phyloP scores from a whole-genome alignment of 2,888 invertebrate species.

The Xylota segnis region DNA sequence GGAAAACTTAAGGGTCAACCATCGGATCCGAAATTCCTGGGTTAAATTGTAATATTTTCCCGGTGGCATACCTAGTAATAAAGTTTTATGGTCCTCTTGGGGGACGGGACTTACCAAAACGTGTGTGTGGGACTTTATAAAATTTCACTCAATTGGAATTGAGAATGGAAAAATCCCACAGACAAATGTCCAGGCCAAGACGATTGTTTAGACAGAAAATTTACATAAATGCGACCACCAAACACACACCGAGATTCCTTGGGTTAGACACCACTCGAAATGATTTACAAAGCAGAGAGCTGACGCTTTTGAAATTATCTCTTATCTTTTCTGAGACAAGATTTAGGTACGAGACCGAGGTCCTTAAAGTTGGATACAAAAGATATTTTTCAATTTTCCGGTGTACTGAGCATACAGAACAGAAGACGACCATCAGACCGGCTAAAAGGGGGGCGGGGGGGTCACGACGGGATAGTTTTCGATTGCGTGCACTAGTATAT shows the following conservation, averaged over 20 bases:
- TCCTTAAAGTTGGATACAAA: slow-evolving; percentile 56
- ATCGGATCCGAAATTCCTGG: slow-evolving; percentile 62
- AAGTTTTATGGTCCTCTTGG: slow-evolving; percentile 44
- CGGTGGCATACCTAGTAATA: slow-evolving; percentile 69
- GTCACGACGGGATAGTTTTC: slow-evolving; percentile 61
- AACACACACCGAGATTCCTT: neutral
- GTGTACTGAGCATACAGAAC: slow-evolving; percentile 49
- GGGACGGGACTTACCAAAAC: neutral
- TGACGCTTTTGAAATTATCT: slow-evolving; percentile 67
- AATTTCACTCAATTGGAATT: slow-evolving; percentile 29
- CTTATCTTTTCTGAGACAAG: slow-evolving; percentile 59
- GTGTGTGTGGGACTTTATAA: slow-evolving; percentile 36
- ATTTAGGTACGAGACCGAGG: slow-evolving; percentile 37
- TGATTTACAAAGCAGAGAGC: slow-evolving; percentile 53
- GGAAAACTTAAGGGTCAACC: slow-evolving; percentile 62
- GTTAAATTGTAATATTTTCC: slow-evolving; percentile 49
- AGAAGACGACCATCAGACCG: slow-evolving; percentile 10
- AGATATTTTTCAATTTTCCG: slow-evolving; percentile 76
- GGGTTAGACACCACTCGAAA: slow-evolving; percentile 31
- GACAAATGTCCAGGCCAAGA: slow-evolving; percentile 33
- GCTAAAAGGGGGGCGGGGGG: neutral
- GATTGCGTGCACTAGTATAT: slow-evolving; percentile 73
- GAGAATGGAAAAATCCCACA: slow-evolving; percentile 6
- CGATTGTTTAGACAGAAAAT: slow-evolving; percentile 23
- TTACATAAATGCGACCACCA: slow-evolving; percentile 44